Percentiles rank a stretch among this genome's conserved stretches.
Conservation (phyloP, 1,140 invertebrate species). For the Saxidomus purpurata region DNA sequence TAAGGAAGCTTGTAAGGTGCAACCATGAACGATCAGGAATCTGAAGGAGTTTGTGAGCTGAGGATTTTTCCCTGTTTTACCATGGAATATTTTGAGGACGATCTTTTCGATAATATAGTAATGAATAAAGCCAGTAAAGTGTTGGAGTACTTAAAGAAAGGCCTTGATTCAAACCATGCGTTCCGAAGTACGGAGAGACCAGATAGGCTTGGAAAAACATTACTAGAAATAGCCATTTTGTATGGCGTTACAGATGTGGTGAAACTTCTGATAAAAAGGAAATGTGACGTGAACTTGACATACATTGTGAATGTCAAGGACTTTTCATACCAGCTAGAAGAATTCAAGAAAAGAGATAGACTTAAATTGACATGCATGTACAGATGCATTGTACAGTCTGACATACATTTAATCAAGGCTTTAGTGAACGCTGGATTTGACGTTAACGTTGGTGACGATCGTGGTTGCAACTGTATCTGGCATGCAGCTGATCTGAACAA, state of each 20-base stretch:
- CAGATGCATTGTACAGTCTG: constrained; percentile 74
- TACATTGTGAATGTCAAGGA: constrained; percentile 77
- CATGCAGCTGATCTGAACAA: constrained; percentile 79
- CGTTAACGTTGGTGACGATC: constrained; percentile 78
- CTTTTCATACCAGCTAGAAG: constrained; percentile 70
- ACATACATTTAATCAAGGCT: constrained; percentile 74
- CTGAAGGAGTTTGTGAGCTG: neutral
- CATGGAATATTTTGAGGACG: constrained; percentile 80
- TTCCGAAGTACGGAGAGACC: constrained; percentile 72
- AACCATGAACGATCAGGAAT: neutral
- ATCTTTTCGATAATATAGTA: constrained; percentile 72
- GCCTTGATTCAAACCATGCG: constrained; percentile 75
- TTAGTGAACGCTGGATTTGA: constrained; percentile 78
- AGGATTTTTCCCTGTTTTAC: constrained; percentile 13
- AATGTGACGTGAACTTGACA: constrained; percentile 76
- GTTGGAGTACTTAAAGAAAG: constrained; percentile 71
- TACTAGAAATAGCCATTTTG: constrained; percentile 74
- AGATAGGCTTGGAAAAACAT: constrained; percentile 75
- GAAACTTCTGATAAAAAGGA: constrained; percentile 64
- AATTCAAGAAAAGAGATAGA: constrained; percentile 74
- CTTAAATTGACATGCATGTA: constrained; percentile 77
- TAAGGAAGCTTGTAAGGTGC: neutral
- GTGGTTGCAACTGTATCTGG: constrained; percentile 79
- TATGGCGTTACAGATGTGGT: constrained; percentile 70
- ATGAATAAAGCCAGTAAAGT: constrained; percentile 67